phyloP scores from a whole-genome alignment of 2,113 vertebrate genomes.

The Nestor notabilis region DNA sequence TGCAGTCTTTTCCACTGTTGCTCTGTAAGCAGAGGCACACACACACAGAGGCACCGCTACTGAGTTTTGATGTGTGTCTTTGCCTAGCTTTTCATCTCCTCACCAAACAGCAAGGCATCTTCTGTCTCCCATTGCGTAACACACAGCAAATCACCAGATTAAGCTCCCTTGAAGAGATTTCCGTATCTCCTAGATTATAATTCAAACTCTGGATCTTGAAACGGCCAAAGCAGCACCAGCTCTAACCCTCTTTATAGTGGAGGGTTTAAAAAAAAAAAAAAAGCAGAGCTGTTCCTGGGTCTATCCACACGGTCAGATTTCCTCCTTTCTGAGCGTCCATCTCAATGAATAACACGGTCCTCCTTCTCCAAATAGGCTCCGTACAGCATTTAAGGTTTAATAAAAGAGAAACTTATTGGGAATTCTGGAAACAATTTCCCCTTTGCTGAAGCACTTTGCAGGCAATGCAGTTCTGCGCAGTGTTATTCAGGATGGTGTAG shows the following conservation, averaged over 20 bases:
- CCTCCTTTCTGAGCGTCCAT: conserved; percentile 12
- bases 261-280: conserved; percentile 10
- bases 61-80: conserved; percentile 63
- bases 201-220: conserved; percentile 47
- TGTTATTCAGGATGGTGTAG: conserved; percentile 88
- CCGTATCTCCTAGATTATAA: conserved; percentile 62
- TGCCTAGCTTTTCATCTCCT: conserved; percentile 64
- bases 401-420: conserved; percentile 60
- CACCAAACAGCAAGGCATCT: conserved; percentile 65
- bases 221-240: conserved; percentile 52
- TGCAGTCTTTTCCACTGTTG: conserved; percentile 64
- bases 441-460: conserved; percentile 89
- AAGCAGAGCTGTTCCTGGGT: neutral
- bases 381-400: conserved; percentile 27
- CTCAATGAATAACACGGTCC: conserved; percentile 37
- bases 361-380: conserved; percentile 19
- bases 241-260: conserved; percentile 56
- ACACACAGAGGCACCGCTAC: conserved; percentile 53
- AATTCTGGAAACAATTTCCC: conserved; percentile 79
- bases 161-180: conserved; percentile 67
- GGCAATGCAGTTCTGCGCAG: conserved; percentile 98
- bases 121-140: conserved; percentile 77
- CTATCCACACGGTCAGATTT: conserved; percentile 44
- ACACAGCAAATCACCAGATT: conserved; percentile 60
- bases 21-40: conserved; percentile 57